Percentiles rank a stretch among this genome's conserved stretches.
Conservation (phyloP, 2,113 vertebrate genomes). For the Gymnorhina tibicen region DNA sequence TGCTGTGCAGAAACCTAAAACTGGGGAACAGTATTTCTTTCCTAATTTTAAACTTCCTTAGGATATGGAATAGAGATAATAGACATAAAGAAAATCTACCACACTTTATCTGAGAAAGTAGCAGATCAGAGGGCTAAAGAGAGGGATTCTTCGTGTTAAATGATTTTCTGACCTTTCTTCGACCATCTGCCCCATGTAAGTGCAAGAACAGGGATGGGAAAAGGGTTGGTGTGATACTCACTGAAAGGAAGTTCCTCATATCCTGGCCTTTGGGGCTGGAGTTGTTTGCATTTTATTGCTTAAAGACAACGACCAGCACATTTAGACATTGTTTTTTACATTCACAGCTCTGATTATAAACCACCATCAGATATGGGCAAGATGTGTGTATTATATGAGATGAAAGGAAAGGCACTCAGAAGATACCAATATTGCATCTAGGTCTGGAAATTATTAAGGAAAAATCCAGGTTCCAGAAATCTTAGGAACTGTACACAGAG, state of each 20-base stretch:
- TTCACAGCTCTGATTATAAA: background rate
- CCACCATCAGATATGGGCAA: background rate
- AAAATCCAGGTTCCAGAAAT: background rate
- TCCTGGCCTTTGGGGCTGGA: background rate
- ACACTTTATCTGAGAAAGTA: background rate
- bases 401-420: background rate
- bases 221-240: background rate
- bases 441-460: background rate
- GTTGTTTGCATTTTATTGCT: background rate
- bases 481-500: background rate
- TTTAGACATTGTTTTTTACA: background rate
- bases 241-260: background rate
- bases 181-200: background rate
- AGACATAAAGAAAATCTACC: background rate
- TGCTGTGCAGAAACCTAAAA: background rate
- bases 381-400: background rate
- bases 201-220: background rate
- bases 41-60: background rate
- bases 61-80: background rate
- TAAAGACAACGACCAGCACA: background rate
- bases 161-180: background rate
- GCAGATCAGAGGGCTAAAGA: background rate
- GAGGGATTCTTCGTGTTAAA: fast-evolving
- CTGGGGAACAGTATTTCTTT: background rate
- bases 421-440: background rate